Evolutionary conservation across 2,113 vertebrate genomes (phyloP).

Genomic region (Centropus bengalensis): DNA sequence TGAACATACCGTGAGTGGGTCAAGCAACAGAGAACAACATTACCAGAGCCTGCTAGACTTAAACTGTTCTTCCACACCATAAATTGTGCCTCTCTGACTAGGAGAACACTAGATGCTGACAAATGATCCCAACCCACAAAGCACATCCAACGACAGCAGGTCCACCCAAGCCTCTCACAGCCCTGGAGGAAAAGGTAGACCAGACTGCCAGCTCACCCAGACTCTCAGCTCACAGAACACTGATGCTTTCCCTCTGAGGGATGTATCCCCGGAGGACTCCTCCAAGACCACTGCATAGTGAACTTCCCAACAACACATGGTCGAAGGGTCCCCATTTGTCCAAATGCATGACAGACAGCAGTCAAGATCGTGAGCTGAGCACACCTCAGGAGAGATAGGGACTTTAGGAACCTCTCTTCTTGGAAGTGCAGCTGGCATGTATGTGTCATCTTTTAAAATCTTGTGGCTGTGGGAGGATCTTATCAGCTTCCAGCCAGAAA

Average conservation of each 20-base stretch:
- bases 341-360: neutral
- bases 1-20: neutral
- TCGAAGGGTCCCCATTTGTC: neutral
- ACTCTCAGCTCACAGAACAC: neutral
- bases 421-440: neutral
- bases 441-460: neutral
- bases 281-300: accelerated
- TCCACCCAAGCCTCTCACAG: neutral
- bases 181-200: neutral
- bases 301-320: neutral
- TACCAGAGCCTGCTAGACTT: neutral
- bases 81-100: neutral
- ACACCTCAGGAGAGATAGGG: neutral
- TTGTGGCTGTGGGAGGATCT: neutral
- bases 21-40: neutral
- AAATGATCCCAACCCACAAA: neutral
- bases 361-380: accelerated
- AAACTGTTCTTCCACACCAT: neutral
- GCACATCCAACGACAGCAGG: accelerated
- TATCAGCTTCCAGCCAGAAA: neutral
- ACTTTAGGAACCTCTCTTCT: neutral
- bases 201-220: neutral
- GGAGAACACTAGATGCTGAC: neutral
- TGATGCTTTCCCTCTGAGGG: neutral
- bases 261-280: neutral